phyloP scores from a whole-genome alignment of 2,888 invertebrate species.

The Merodon equestris region DNA sequence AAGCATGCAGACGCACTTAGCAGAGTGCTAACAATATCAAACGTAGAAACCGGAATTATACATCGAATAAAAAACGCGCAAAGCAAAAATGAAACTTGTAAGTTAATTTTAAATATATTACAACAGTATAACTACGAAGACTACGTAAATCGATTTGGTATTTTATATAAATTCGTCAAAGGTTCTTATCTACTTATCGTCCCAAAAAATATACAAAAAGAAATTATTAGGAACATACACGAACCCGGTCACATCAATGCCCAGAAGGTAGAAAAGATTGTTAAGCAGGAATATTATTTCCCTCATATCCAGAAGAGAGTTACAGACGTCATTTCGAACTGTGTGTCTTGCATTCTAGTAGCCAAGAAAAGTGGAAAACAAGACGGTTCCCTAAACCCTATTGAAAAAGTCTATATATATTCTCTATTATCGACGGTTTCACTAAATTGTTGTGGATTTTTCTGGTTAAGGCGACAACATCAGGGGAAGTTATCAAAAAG shows the following conservation, averaged over 20 bases:
- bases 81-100: conserved; percentile 25
- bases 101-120: conserved; percentile 14
- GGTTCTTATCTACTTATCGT: too few relatives aligned
- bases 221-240: too few relatives aligned
- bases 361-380: conserved; percentile 71
- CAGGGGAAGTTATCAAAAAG: conserved; percentile 72
- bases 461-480: conserved; percentile 70
- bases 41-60: conserved; percentile 11
- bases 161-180: conserved; percentile 39
- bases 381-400: conserved; percentile 72
- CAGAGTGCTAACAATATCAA: conserved; percentile 5
- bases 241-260: conserved; percentile 25
- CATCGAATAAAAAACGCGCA: conserved; percentile 31
- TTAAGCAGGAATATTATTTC: conserved; percentile 1
- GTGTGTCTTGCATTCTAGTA: too few relatives aligned
- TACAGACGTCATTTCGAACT: conserved; percentile 4
- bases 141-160: conserved; percentile 22
- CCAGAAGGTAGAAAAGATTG: background rate
- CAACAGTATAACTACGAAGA: conserved; percentile 13
- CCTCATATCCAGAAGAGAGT: background rate
- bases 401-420: conserved; percentile 46
- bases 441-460: conserved; percentile 71
- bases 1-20: conserved; percentile 48
- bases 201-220: too few relatives aligned
- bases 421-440: background rate